Evolutionary conservation across 2,888 invertebrate genomes (phyloP), one percentile per base, ranked within the genome.

Genomic region (Bellardia bayeri): DNA sequence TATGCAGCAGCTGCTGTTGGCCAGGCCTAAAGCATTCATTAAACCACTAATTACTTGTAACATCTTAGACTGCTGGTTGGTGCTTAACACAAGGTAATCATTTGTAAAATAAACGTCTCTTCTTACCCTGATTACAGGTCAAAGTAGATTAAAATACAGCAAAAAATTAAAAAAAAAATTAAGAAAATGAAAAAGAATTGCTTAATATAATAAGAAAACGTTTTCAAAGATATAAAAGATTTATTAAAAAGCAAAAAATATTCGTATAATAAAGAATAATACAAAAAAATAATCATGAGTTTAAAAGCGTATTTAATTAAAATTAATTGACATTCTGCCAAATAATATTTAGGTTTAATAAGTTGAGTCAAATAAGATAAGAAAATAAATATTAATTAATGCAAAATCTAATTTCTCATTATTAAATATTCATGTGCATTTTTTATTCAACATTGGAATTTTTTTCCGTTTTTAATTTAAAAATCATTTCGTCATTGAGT

Each of bases 1-100:
- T 42, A 84, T 76, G 81, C 42, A 72, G 74, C 82, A 72, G 74
- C 82, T 80, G 74, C 82, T 80, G 69, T 51, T 74, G 74, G 87
- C 37, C 78, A 51, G 45, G 85, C 87, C 63, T 79, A 49, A 75
- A 74, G 85, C 85, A 54, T 68, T 85, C 85, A 85, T 88, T 86
- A 83, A 88, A 79, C 86, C 88, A 86, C 84, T 88, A 88, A 88
- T 88, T 88, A 88, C 86, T 86, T 84, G 86, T 76, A 86, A 82
- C 49, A 84, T 78, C 86, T 86, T 79, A 84, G 80, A 78, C 80
- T 74, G 56, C 45, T 64, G 33, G 33, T 83, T 83, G 64, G 69
- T 80, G 68, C 72, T 74, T 68, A 75, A 74, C 51, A 63, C 66
- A 63, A 78, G 84, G 81, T 87, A 87, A 78, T 87, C 72, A 78